phyloP scores from a whole-genome alignment of 2,888 invertebrate species.

The Pecten maximus region DNA sequence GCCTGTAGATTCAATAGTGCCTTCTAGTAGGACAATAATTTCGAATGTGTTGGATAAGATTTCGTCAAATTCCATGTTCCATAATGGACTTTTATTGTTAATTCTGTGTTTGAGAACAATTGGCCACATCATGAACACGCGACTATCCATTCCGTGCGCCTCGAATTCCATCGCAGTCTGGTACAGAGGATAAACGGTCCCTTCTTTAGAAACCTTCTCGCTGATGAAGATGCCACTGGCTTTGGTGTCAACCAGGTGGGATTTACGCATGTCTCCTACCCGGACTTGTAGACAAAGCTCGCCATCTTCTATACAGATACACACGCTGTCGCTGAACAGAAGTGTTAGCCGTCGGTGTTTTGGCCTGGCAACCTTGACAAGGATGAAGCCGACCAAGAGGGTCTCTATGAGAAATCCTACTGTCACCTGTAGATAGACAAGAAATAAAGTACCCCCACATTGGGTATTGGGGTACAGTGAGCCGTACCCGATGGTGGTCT shows the following conservation, averaged over 20 bases:
- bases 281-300: conserved; percentile 75
- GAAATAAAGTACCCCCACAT: conserved; percentile 94
- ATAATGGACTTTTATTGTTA: conserved; percentile 93
- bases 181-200: conserved; percentile 95
- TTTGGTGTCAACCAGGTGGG: conserved; percentile 89
- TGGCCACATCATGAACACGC: conserved; percentile 98
- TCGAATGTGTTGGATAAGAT: conserved; percentile 95
- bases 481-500: conserved; percentile 97
- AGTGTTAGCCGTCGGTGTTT: conserved; percentile 97
- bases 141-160: conserved; percentile 94
- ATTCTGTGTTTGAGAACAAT: conserved; percentile 97
- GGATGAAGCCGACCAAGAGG: conserved; percentile 89
- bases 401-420: conserved; percentile 89
- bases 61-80: conserved; percentile 93
- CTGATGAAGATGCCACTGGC: conserved; percentile 96
- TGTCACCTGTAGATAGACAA: conserved; percentile 95
- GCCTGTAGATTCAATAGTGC: conserved; percentile 92
- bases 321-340: conserved; percentile 94
- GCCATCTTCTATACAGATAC: conserved; percentile 87
- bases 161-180: conserved; percentile 95
- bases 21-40: conserved; percentile 96
- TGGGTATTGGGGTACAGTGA: conserved; percentile 92
- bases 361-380: conserved; percentile 96
- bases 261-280: conserved; percentile 82
- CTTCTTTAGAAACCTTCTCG: conserved; percentile 92